Base-by-base conservation (phyloP, 2,888 invertebrate genomes). In the Griposia aprilina region DNA sequence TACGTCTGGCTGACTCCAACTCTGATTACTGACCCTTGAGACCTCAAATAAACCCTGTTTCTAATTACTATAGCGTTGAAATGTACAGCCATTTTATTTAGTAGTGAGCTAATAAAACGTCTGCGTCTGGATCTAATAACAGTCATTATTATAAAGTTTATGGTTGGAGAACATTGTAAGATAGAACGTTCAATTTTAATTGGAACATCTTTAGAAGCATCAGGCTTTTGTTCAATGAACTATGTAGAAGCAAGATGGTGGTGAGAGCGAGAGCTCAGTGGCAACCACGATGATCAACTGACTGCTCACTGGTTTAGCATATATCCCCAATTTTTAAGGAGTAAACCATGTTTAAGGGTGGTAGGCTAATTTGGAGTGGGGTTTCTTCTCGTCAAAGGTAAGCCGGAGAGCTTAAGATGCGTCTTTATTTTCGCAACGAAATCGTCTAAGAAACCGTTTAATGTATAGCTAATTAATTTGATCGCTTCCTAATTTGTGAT, bases 41-140 rank as follows among this genome's bases (percentile, higher is more conserved):
- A 78, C 76, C 77, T 83, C 81, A 75, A 79, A 79, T 87, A 84
- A 81, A 82, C 81, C 75, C 72, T 67, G 67, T 67, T 80, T 86
- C 80, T 89, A 88, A 89, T 88, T 89, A 79, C 76, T 66, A 76
- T 74, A 74, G 62, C 79, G 76, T 76, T 72, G 69, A 76, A 85
- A 88, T 78, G 75, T 83, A 69, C 67, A 50, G 72, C 65, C 70
- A 82, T 88, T 86, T 84, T 86, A 70, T 81, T 84, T 68, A 66
- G 77, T 66, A 68, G 67, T 50, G 57, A 70, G 67, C 63, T 68
- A 68, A 82, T 71, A 78, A 85, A 85, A 82, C 63, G 85, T 81
- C 83, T 85, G 76, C 65, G 63, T 57, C 73, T 81, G 52, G 48
- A 63, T 80, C 84, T 63, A 82, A 63, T 81, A 81, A 85, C 66